Base-by-base conservation (phyloP, 2,113 vertebrate species). In the Spea multiplicata region DNA sequence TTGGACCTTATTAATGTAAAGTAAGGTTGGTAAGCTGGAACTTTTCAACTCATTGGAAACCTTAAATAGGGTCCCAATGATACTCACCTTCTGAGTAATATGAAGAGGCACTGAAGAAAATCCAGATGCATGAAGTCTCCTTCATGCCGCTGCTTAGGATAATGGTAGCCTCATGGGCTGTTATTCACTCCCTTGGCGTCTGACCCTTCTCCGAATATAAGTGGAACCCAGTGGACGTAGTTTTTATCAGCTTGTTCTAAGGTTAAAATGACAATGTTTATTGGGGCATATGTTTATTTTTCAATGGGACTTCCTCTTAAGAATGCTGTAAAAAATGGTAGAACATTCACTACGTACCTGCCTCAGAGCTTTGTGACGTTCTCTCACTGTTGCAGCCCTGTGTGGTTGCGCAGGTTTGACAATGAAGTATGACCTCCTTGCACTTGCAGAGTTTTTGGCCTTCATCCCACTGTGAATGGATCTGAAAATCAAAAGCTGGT, bases 21-120 rank as follows among this genome's bases (percentile, higher is more conserved):
- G 30, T 30, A 30, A 30, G 30, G 30, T 30, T 30, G 30, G 30
- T 30, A 30, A 30, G 30, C 30, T 30, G 30, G 30, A 2, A 30
- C 50, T 52, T 6, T 10, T 1, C 50, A 52, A 52, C 6, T 7
- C 50, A 52, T 7, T 10, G 9, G 50, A 7, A 52, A 52, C 6
- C 50, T 52, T 10, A 7, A 52, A 52, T 1, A 52, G 9, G 50
- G 9, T 7, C 50, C 50, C 6, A 52, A 52, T 52, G 8, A 65
- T 4, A 44, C 70, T 73, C 16, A 80, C 77, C 77, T 59, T 77
- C 47, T 30, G 8, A 67, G 44, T 59, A 44, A 16, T 5, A 10
- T 73, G 44, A 8, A 55, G 68, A 16, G 73, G 62, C 77, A 66
- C 70, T 67, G 50, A 73, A 48, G 48, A 80, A 49, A 79, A 70